Evolutionary conservation across 2,888 invertebrate species (phyloP).

Genomic region (Plusia festucae): DNA sequence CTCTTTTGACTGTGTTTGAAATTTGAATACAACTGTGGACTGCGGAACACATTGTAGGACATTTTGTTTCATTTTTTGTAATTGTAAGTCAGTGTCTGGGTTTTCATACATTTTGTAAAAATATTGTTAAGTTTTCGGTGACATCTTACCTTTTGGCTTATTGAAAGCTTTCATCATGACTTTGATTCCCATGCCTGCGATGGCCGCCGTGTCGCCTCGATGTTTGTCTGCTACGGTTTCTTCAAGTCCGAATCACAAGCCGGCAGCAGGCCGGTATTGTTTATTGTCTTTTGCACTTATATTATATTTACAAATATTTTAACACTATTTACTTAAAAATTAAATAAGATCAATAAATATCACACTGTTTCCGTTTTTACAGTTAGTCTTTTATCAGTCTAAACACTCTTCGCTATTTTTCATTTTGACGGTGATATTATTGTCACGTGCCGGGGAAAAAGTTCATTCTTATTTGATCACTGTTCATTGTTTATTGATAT

Average conservation of each 20-base stretch:
- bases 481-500: constrained; percentile 64
- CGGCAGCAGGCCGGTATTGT: constrained; percentile 59
- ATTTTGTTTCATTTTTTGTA: neutral
- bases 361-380: constrained; percentile 75
- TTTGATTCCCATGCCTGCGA: constrained; percentile 95
- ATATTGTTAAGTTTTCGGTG: neutral
- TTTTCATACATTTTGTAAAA: no score
- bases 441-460: constrained; percentile 80
- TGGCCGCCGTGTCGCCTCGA: constrained; percentile 81
- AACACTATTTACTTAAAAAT: constrained; percentile 68
- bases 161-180: constrained; percentile 95
- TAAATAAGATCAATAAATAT: constrained; percentile 85
- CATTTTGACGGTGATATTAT: constrained; percentile 78
- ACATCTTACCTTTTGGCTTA: constrained; percentile 94
- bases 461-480: constrained; percentile 73
- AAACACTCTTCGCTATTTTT: constrained; percentile 89
- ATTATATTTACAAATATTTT: constrained; percentile 66
- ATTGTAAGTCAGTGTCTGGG: no score
- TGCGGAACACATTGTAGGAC: neutral
- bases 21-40: constrained; percentile 43
- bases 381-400: constrained; percentile 70
- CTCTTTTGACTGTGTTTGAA: constrained; percentile 59
- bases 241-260: constrained; percentile 66
- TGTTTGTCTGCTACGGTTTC: constrained; percentile 74
- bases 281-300: constrained; percentile 63